Evolutionary conservation across 2,888 invertebrate genomes (phyloP).

Genomic region (Dastarcus helophoroides): DNA sequence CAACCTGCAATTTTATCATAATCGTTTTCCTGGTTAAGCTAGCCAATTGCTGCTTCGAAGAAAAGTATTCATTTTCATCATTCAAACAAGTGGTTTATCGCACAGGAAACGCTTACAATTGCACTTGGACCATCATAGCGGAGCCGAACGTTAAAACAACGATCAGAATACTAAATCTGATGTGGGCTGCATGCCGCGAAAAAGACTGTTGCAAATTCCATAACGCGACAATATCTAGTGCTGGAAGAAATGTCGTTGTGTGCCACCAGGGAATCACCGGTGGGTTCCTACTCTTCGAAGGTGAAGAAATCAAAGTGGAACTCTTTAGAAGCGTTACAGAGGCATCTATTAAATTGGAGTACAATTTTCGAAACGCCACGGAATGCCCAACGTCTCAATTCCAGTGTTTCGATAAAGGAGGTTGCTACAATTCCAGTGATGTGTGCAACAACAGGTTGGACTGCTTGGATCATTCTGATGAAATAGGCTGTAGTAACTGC

Average conservation of each 20-base stretch:
- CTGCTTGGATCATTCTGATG: conserved; percentile 19
- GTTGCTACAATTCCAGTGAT: conserved; percentile 13
- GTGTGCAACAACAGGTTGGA: conserved; percentile 16
- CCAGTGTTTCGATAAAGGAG: conserved; percentile 14
- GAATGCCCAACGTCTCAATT: conserved; percentile 12
- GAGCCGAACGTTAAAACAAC: conserved; percentile 5
- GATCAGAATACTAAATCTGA: conserved; percentile 4
- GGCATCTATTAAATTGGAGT: conserved; percentile 10
- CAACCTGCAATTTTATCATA: no score
- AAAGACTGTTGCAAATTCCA: conserved; percentile 4
- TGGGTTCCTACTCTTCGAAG: conserved; percentile 3
- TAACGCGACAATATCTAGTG: conserved; percentile 1
- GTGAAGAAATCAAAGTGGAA: neutral
- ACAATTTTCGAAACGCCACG: conserved; percentile 8
- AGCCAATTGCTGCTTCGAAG: no score
- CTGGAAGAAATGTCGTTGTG: conserved; percentile 1
- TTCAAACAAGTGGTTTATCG: no score
- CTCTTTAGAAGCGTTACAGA: conserved; percentile 1
- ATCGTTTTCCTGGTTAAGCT: no score
- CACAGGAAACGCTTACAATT: conserved; percentile 11
- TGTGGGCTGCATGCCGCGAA: conserved; percentile 2
- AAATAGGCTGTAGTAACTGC: conserved; percentile 16
- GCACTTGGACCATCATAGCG: conserved; percentile 4
- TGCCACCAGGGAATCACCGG: conserved; percentile 1
- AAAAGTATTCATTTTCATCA: no score